phyloP scores from a whole-genome alignment of 2,888 invertebrate species.

The Ochropleura plecta region DNA sequence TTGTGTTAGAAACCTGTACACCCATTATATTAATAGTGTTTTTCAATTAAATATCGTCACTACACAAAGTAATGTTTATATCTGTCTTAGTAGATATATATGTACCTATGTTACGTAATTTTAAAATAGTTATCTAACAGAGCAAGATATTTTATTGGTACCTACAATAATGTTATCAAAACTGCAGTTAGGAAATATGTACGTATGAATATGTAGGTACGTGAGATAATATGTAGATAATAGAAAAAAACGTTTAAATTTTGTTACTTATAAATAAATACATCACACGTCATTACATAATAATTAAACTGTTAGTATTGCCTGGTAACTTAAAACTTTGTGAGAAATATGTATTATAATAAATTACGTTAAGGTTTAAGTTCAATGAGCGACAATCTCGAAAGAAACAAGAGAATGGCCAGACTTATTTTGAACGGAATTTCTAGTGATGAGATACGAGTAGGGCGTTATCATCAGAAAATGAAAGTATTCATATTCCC shows the following conservation, averaged over 20 bases:
- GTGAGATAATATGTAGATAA: neutral
- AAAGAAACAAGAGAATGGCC: neutral
- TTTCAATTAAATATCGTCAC: neutral
- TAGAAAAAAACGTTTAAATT: too few species aligned
- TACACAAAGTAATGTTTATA: neutral
- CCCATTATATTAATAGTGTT: neutral
- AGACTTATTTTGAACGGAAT: neutral
- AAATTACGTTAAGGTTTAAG: neutral
- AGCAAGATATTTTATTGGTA: constrained; percentile 27
- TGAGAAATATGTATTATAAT: too few species aligned
- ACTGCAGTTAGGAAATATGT: neutral
- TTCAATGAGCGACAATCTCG: neutral
- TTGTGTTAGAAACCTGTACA: neutral
- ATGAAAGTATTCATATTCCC: too few species aligned
- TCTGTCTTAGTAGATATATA: constrained; percentile 6
- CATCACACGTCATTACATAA: neutral
- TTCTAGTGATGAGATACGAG: neutral
- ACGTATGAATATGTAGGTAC: neutral
- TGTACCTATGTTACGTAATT: neutral
- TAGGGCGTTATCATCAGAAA: neutral
- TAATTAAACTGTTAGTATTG: too few species aligned
- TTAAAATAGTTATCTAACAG: constrained; percentile 24
- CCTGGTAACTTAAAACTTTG: neutral
- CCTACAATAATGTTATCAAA: constrained; percentile 14
- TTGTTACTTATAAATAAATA: neutral